Conservation (phyloP, 2,888 invertebrate genomes). For the Andricus quercusramuli region DNA sequence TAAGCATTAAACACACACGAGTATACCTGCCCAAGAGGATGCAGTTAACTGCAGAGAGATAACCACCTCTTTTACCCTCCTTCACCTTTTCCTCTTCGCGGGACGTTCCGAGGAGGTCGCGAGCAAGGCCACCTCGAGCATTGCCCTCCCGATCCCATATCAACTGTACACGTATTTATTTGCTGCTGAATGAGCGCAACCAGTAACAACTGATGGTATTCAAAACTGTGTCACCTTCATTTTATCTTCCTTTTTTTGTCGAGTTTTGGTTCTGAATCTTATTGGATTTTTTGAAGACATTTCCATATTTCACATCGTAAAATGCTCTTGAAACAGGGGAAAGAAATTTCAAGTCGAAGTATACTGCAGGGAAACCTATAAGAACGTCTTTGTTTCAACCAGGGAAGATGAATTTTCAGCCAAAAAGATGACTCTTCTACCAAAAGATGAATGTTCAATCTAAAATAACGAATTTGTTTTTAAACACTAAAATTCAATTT, state of each 20-base stretch:
- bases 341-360: too few species aligned
- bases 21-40: conserved; percentile 40
- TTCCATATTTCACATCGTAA: too few species aligned
- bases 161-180: conserved; percentile 20
- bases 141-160: conserved; percentile 69
- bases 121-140: conserved; percentile 77
- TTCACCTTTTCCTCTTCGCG: conserved; percentile 56
- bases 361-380: too few species aligned
- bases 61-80: conserved; percentile 41
- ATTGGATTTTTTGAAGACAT: too few species aligned
- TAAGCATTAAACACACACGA: conserved; percentile 40
- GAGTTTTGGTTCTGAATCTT: not conserved
- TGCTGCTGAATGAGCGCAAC: conserved; percentile 17
- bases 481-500: too few species aligned
- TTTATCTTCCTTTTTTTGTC: not conserved
- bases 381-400: too few species aligned
- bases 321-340: too few species aligned
- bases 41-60: conserved; percentile 32
- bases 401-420: too few species aligned
- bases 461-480: too few species aligned
- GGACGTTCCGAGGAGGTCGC: conserved; percentile 72
- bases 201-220: not conserved
- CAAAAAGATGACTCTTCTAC: too few species aligned
- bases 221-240: conserved; percentile 18
- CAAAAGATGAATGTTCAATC: too few species aligned